phyloP scores from a whole-genome alignment of 2,797 vertebrate species.

The Cercopithecus mitis region DNA sequence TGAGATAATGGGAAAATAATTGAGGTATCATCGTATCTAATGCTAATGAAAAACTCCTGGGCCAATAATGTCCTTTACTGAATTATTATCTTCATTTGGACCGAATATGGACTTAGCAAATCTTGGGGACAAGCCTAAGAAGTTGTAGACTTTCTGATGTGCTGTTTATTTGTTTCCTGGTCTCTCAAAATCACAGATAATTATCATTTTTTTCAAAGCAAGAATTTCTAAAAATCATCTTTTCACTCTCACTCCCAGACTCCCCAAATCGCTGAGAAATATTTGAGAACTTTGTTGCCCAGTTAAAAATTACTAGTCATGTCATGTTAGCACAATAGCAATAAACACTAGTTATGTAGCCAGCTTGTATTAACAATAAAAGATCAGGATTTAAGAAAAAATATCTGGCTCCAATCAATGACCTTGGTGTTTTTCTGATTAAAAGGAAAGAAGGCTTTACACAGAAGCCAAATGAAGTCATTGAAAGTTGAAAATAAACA shows the following conservation, averaged over 20 bases:
- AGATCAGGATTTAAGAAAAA: constrained; percentile 55
- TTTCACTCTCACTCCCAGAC: neutral
- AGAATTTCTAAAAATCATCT: constrained; percentile 14
- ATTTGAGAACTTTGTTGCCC: constrained; percentile 53
- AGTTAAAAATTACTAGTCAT: constrained; percentile 38
- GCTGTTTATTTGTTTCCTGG: neutral
- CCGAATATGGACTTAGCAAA: neutral
- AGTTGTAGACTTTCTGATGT: neutral
- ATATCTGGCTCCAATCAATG: neutral
- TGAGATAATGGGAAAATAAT: neutral
- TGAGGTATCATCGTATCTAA: neutral
- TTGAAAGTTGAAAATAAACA: constrained; percentile 84
- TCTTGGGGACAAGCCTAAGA: neutral
- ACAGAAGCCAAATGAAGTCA: constrained; percentile 44
- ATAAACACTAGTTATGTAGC: neutral
- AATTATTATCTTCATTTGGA: neutral
- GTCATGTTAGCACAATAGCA: constrained; percentile 1
- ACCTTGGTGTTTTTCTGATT: constrained; percentile 49
- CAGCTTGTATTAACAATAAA: constrained; percentile 34
- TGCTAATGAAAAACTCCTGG: neutral
- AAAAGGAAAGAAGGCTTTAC: constrained; percentile 61
- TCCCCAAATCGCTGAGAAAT: constrained; percentile 52
- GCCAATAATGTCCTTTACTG: neutral
- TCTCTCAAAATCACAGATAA: constrained; percentile 45
- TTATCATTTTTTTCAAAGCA: neutral